Conservation (phyloP, 2,113 vertebrate species). For the Brachyistius frenatus region DNA sequence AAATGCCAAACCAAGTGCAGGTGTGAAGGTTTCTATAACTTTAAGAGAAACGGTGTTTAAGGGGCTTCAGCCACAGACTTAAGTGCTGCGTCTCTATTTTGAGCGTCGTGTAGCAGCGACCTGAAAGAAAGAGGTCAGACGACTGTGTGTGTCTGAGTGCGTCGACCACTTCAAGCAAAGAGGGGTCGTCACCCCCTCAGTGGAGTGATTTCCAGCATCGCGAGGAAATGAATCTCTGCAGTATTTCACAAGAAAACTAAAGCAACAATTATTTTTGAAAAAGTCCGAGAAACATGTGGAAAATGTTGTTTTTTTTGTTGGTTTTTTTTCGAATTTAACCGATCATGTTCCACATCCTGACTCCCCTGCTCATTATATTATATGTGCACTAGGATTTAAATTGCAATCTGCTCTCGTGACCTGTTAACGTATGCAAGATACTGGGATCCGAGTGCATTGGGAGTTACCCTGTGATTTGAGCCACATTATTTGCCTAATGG, state of each 20-base stretch:
- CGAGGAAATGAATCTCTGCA: not conserved
- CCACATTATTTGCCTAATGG: too few species aligned
- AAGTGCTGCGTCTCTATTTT: constrained; percentile 13
- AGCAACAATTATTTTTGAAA: too few species aligned
- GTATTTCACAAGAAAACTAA: not conserved
- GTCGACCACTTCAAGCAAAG: not conserved
- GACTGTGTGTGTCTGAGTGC: not conserved
- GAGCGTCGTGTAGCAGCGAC: not conserved
- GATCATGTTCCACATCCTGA: too few species aligned
- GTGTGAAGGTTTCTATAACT: not conserved
- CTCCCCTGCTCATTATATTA: too few species aligned
- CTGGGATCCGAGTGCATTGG: too few species aligned
- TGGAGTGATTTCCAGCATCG: not conserved
- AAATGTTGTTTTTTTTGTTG: too few species aligned
- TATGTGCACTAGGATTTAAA: too few species aligned
- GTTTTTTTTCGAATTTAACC: too few species aligned
- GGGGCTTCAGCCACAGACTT: not conserved
- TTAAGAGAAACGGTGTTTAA: not conserved
- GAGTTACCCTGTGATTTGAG: too few species aligned
- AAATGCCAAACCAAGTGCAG: not conserved
- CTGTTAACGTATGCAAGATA: too few species aligned
- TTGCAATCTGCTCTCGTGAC: too few species aligned
- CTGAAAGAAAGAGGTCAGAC: constrained; percentile 1
- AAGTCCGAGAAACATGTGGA: too few species aligned
- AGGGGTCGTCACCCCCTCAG: not conserved